A percentile compares a stretch with the other conserved stretches of the same genome.
Evolutionary conservation across 1,140 invertebrate species (phyloP).

Genomic region (Drosophila sucinea): DNA sequence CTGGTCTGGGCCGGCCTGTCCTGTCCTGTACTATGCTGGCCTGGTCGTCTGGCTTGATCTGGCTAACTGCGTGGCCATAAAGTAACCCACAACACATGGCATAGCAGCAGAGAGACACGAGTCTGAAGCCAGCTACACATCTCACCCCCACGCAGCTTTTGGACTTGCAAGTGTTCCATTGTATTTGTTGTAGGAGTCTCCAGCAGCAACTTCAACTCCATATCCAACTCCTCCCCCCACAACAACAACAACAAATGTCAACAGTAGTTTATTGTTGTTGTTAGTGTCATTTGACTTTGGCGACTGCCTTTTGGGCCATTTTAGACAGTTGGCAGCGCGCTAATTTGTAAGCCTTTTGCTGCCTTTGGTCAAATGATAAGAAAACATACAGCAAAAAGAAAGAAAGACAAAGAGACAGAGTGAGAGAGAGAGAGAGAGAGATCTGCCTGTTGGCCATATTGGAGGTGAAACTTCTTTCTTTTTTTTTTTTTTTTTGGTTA

Average conservation of each 20-base stretch:
- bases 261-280: slow-evolving; percentile 81
- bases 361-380: slow-evolving; percentile 74
- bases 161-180: slow-evolving; percentile 75
- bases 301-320: slow-evolving; percentile 72
- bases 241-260: slow-evolving; percentile 67
- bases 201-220: slow-evolving; percentile 21
- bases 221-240: background rate
- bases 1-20: background rate
- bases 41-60: slow-evolving; percentile 8
- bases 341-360: slow-evolving; percentile 76
- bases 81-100: slow-evolving; percentile 52
- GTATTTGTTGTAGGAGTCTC: slow-evolving; percentile 63
- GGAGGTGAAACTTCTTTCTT: slow-evolving; percentile 70
- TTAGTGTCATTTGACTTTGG: slow-evolving; percentile 79
- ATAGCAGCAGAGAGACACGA: slow-evolving; percentile 27
- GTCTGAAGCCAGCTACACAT: slow-evolving; percentile 21
- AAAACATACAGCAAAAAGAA: slow-evolving; percentile 43
- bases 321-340: slow-evolving; percentile 77
- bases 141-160: slow-evolving; percentile 72
- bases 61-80: slow-evolving; percentile 72
- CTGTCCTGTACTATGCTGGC: background rate
- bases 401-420: slow-evolving; percentile 26
- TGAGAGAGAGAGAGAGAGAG: slow-evolving; percentile 24
- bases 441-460: slow-evolving; percentile 68
- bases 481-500: background rate